A percentile compares a stretch with the other conserved stretches of the same genome.
These are phyloP conservation scores for Sminthurinus aureus DNA, from an alignment of 2,888 invertebrate species.

Conservation along the genomic window DNA sequence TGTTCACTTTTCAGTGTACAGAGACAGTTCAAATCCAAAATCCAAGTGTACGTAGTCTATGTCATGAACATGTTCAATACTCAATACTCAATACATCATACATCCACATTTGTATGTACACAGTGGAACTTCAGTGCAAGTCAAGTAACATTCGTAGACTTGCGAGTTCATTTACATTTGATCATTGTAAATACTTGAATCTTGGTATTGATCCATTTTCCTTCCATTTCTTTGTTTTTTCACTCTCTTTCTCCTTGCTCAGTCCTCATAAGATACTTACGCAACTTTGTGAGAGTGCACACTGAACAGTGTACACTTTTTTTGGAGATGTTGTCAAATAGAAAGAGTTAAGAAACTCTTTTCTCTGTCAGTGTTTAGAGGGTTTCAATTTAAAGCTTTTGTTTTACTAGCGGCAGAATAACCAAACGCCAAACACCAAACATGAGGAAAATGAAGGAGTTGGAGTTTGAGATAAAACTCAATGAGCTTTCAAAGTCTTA, in stretches of 20 bases:
- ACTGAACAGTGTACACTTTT: background rate
- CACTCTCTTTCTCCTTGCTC: background rate
- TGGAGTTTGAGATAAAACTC: conserved; percentile 16
- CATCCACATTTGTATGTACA: background rate
- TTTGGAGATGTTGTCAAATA: too few relatives aligned
- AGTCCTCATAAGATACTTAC: background rate
- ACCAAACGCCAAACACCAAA: background rate
- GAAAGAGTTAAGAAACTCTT: background rate
- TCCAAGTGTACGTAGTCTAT: background rate
- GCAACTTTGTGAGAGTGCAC: background rate
- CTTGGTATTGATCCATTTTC: background rate
- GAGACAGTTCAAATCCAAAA: background rate
- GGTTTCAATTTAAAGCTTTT: conserved; percentile 17
- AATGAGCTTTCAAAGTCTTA: conserved; percentile 11
- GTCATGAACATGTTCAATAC: too few relatives aligned
- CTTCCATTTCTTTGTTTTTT: background rate
- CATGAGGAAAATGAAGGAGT: conserved; percentile 7
- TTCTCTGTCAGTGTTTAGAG: background rate
- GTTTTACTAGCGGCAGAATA: conserved; percentile 6
- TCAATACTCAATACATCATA: too few relatives aligned
- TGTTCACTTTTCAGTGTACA: background rate
- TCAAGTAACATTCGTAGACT: too few relatives aligned
- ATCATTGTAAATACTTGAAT: too few relatives aligned
- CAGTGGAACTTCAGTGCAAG: too few relatives aligned
- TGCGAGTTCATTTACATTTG: too few relatives aligned